Conservation (phyloP, 2,888 invertebrate species). For the Lasioglossum morio region DNA sequence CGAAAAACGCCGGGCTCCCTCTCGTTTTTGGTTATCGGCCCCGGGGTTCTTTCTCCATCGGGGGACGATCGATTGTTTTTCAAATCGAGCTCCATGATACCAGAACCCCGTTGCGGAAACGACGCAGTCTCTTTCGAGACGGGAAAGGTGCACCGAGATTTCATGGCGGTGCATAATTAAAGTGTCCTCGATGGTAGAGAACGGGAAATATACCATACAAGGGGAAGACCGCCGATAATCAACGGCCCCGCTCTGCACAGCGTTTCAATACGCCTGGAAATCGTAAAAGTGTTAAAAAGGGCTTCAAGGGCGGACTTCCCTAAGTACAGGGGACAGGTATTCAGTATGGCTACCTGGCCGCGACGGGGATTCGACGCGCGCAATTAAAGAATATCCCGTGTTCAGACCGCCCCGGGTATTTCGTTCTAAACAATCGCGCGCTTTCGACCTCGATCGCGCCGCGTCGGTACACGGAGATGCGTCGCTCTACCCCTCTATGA, state of each 20-base stretch:
- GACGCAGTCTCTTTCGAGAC: slow-evolving; percentile 6
- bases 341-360: slow-evolving; percentile 58
- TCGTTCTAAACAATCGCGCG: slow-evolving; percentile 29
- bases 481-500: background rate
- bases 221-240: slow-evolving; percentile 54
- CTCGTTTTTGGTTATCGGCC: background rate
- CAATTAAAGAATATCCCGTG: slow-evolving; percentile 61
- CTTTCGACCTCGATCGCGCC: background rate
- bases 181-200: slow-evolving; percentile 59
- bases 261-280: slow-evolving; percentile 73
- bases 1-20: background rate
- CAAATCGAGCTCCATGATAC: background rate
- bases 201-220: slow-evolving; percentile 46
- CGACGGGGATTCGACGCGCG: slow-evolving; percentile 47
- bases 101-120: background rate
- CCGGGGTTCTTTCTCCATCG: background rate
- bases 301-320: slow-evolving; percentile 66
- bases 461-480: background rate
- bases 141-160: slow-evolving; percentile 26
- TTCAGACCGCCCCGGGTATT: slow-evolving; percentile 14
- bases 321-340: slow-evolving; percentile 57
- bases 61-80: background rate
- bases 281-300: slow-evolving; percentile 76
- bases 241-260: slow-evolving; percentile 39
- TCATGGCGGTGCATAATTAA: slow-evolving; percentile 61